A percentile compares a stretch with the other conserved stretches of the same genome.
These are phyloP conservation scores for Trichogramma dendrolimi DNA, from an alignment of 2,888 invertebrate genomes.

Conservation along the genomic window DNA sequence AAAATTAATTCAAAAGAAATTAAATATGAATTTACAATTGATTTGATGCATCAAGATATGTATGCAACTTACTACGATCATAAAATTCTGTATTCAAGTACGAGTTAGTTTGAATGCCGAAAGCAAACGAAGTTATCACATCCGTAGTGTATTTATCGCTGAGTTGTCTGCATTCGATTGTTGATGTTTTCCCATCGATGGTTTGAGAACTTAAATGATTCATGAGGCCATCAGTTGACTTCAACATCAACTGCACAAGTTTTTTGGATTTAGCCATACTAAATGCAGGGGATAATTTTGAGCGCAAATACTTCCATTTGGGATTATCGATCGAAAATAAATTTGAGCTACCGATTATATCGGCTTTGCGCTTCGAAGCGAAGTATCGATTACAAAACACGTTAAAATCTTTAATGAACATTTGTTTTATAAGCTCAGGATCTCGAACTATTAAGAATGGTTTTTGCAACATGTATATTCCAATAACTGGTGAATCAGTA, in stretches of 20 bases:
- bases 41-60: neutral
- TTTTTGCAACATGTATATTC: neutral
- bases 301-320: neutral
- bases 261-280: neutral
- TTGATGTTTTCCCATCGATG: neutral
- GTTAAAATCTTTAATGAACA: neutral
- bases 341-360: neutral
- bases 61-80: neutral
- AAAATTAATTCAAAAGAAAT: too few species aligned
- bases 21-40: too few species aligned
- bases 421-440: neutral
- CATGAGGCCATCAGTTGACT: neutral
- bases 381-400: neutral
- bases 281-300: neutral
- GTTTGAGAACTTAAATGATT: neutral
- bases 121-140: neutral
- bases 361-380: neutral
- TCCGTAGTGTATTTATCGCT: slow-evolving; percentile 2
- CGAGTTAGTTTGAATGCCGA: slow-evolving; percentile 1
- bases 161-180: neutral
- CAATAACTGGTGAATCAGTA: neutral
- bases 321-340: neutral
- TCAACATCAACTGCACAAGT: neutral
- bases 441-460: neutral
- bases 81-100: neutral